Base-by-base conservation (phyloP, 2,888 invertebrate species). In the Lepidonotus clava region DNA sequence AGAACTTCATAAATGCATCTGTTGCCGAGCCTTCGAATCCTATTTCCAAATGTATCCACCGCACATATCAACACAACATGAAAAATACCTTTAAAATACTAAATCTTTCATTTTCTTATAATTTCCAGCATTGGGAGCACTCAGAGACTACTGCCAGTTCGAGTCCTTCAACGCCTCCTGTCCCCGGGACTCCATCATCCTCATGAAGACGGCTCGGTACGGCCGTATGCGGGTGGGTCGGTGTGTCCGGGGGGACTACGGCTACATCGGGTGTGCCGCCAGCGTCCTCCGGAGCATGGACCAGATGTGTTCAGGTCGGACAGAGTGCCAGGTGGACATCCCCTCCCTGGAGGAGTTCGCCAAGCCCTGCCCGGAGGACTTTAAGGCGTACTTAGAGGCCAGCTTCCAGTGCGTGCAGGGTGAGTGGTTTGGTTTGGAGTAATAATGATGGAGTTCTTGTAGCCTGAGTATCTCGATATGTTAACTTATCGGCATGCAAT, bases 351-450 rank as follows among this genome's bases (percentile, higher is more conserved):
- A 85, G 46, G 67, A 66, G 11, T n/a, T 40, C 4, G 76, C 85
- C n/a, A 40, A 85, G 24, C 85, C 85, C 24, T 85, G 85, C 71
- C 85, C 85, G 40, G 71, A 85, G n/a, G 85, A 85, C 71, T 71
- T 85, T 28, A 85, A 85, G 85, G 40, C 85, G 5, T 85, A 85
- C 71, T 34, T 85, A 6, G 67, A 85, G 51, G 85, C 85, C 0
- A 28, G 28, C 6, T 85, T 34, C 53, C 51, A 85, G 51, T 85
- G 85, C 51, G 85, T 85, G n/a, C 24, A 66, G n/a, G 85, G 85
- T 85, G n/a, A 85, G 85, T 41, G 24, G n/a, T 56, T 8, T 56
- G 56, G 56, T 56, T 56, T n/a, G n/a, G n/a, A n/a, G n/a, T n/a
- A n/a, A n/a, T n/a, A n/a, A n/a, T n/a, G n/a, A n/a, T n/a, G n/a